phyloP scores from a whole-genome alignment of 2,888 invertebrate genomes.

The Hololepta plana region DNA sequence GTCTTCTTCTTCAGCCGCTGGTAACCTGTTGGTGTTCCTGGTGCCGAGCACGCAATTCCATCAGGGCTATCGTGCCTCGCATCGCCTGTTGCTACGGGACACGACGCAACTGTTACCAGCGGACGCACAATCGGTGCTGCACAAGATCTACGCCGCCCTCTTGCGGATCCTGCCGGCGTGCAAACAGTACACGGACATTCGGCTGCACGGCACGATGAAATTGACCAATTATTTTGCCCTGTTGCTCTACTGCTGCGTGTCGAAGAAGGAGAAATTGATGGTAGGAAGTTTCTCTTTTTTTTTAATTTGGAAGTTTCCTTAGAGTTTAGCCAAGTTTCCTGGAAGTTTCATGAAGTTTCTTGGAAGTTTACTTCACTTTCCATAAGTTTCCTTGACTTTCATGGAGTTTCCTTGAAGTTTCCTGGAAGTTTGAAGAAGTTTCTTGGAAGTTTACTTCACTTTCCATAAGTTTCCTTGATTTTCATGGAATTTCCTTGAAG shows the following conservation, averaged over 20 bases:
- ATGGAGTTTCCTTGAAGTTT: too few species aligned
- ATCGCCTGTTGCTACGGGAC: slow-evolving; percentile 25
- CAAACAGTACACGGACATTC: slow-evolving; percentile 70
- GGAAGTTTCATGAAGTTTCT: too few species aligned
- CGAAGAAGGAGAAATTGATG: slow-evolving; percentile 83
- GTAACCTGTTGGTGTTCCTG: slow-evolving; percentile 71
- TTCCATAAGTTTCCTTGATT: too few species aligned
- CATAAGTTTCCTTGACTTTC: too few species aligned
- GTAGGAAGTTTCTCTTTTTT: slow-evolving; percentile 37
- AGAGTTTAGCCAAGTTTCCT: background rate
- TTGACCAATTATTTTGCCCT: slow-evolving; percentile 85
- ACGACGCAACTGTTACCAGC: slow-evolving; percentile 32
- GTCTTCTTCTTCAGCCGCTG: slow-evolving; percentile 47
- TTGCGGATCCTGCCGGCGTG: slow-evolving; percentile 63
- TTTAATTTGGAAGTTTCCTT: background rate
- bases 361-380: too few species aligned
- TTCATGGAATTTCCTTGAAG: too few species aligned
- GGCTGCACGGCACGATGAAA: slow-evolving; percentile 78
- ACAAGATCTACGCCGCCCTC: slow-evolving; percentile 54
- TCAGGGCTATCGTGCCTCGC: slow-evolving; percentile 60
- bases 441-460: too few species aligned
- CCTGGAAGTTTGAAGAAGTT: too few species aligned
- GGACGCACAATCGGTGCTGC: slow-evolving; percentile 35
- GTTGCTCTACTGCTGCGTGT: slow-evolving; percentile 79
- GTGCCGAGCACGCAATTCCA: slow-evolving; percentile 84